Conservation (phyloP, 2,888 invertebrate species). For the Micropterix aruncella region DNA sequence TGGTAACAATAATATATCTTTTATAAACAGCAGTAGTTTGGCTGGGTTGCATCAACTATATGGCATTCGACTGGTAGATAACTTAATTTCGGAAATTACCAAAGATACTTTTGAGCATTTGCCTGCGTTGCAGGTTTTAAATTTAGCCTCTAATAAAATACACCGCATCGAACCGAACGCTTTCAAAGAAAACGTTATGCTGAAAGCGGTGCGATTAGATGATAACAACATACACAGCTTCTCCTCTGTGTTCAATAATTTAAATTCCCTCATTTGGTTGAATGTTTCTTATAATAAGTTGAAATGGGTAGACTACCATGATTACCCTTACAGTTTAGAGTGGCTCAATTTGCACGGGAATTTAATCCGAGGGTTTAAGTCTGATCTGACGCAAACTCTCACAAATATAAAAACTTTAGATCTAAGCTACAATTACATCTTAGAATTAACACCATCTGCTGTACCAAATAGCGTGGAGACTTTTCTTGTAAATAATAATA, state of each 20-base stretch:
- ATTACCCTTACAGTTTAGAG: constrained; percentile 57
- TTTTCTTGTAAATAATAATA: constrained; percentile 60
- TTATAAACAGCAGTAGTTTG: constrained; percentile 57
- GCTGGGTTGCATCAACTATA: constrained; percentile 58
- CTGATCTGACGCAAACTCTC: constrained; percentile 36
- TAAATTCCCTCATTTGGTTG: constrained; percentile 60
- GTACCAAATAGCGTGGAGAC: constrained; percentile 61
- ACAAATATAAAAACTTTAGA: constrained; percentile 58
- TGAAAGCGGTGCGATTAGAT: constrained; percentile 62
- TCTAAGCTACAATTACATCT: constrained; percentile 57
- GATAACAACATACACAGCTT: constrained; percentile 61
- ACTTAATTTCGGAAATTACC: constrained; percentile 60
- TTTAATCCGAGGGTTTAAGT: constrained; percentile 48
- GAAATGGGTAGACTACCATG: constrained; percentile 60
- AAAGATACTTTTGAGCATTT: constrained; percentile 60
- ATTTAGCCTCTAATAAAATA: constrained; percentile 68
- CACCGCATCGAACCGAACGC: constrained; percentile 57
- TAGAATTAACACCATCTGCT: constrained; percentile 48
- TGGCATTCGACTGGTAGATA: constrained; percentile 66
- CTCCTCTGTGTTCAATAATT: constrained; percentile 55
- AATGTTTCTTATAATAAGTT: constrained; percentile 70
- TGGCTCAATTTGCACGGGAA: constrained; percentile 72
- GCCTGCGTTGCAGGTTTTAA: constrained; percentile 62
- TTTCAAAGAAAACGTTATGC: constrained; percentile 55
- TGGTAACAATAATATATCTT: constrained; percentile 65